phyloP scores from a whole-genome alignment of 2,113 vertebrate species.

The Mus pahari region DNA sequence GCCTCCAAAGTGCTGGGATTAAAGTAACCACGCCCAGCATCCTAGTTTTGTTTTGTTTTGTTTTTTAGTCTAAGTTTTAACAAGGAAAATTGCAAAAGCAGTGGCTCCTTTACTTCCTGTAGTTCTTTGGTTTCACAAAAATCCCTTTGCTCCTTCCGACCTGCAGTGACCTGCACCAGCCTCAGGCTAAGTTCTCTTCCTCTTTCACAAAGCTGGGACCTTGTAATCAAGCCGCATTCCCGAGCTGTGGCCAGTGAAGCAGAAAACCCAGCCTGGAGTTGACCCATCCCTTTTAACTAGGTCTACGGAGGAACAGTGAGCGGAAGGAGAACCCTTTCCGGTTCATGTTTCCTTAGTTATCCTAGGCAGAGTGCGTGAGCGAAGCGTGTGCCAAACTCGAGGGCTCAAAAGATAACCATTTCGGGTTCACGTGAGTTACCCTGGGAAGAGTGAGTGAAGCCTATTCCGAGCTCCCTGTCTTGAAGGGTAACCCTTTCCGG shows the following conservation, averaged over 20 bases:
- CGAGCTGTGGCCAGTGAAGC: neutral
- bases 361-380: neutral
- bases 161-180: neutral
- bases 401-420: neutral
- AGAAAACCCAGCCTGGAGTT: slow-evolving; percentile 7
- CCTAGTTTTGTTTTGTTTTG: no score
- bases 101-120: neutral
- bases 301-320: neutral
- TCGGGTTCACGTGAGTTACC: neutral
- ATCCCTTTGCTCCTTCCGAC: neutral
- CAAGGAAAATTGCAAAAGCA: neutral
- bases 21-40: neutral
- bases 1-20: neutral
- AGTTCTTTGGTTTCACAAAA: neutral
- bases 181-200: slow-evolving; percentile 38
- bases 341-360: neutral
- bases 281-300: neutral
- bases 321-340: neutral
- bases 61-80: slow-evolving; percentile 18
- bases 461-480: neutral
- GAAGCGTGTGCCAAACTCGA: neutral
- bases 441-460: no score
- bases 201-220: neutral
- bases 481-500: neutral
- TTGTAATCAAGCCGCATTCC: neutral